Evolutionary conservation across 2,113 vertebrate species (phyloP), one percentile per base, ranked within the genome.

Genomic region (Anguilla japonica): DNA sequence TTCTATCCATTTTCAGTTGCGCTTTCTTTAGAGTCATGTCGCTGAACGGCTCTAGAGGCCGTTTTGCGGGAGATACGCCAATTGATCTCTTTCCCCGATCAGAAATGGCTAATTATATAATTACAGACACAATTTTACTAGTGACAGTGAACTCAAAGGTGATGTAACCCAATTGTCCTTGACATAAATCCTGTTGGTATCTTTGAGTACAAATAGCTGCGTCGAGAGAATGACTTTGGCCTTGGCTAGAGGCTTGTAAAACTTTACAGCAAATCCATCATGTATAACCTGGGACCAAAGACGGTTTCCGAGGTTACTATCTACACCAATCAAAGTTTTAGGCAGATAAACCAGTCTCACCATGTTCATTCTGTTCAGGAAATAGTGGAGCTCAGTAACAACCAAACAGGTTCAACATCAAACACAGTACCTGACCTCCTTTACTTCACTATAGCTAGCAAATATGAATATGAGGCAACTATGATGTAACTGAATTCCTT

Each of bases 151-250:
- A 43, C 84, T 39, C 41, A 82, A 0, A 57, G 80, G 56, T 4
- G 40, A 56, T 57, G 78, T 71, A 7, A 7, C n/a, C 5, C 81
- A 89, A 88, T 88, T 2, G 20, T 46, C 80, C 86, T 84, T 89
- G 87, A 90, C 87, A 87, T 71, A 57, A 85, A 89, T 88, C 78
- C 81, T 75, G 7, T 53, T 79, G 56, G 79, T 3, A 41, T n/a
- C 81, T 43, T 41, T 81, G 40, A 34, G 85, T 20, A 39, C 53
- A 83, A 83, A 15, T 41, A 60, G 34, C 57, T 41, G 78, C 83
- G 84, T 82, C 13, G 67, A 85, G 67, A 43, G 40, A 81, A 81
- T 89, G 85, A 89, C 85, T 83, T 67, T n/a, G 34, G 81, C 34
- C 87, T 80, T 63, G 41, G 84, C 83, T 79, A 82, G 85, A 50